Percentiles rank a stretch among this genome's conserved stretches.
Conservation (phyloP, 2,797 vertebrate species). For the Sitta carolinensis region DNA sequence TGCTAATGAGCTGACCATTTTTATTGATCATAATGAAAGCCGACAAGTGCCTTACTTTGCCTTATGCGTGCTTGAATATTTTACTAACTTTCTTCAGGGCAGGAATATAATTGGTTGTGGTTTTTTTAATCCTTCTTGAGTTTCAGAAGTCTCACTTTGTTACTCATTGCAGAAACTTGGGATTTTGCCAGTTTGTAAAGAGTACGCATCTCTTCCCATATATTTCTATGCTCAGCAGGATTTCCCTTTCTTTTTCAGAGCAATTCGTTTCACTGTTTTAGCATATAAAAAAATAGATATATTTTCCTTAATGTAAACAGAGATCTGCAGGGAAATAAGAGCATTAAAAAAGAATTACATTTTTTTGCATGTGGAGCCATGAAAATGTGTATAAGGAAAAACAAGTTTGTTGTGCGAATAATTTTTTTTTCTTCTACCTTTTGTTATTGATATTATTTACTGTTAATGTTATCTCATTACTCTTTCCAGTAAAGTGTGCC, state of each 20-base stretch:
- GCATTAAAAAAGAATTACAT: conserved; percentile 67
- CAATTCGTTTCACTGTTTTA: conserved; percentile 74
- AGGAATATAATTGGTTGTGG: conserved; percentile 67
- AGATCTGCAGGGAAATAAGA: conserved; percentile 72
- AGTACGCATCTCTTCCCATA: conserved; percentile 23
- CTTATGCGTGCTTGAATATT: conserved; percentile 72
- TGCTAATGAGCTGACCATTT: conserved; percentile 78
- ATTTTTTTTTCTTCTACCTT: neutral
- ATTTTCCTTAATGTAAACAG: conserved; percentile 74
- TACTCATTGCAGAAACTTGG: conserved; percentile 41
- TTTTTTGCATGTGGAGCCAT: conserved; percentile 37
- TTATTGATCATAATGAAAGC: conserved; percentile 77
- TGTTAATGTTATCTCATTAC: neutral
- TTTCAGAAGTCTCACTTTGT: conserved; percentile 44
- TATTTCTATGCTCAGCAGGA: conserved; percentile 72
- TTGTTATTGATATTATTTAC: neutral
- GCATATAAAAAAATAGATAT: conserved; percentile 23
- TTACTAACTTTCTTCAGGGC: conserved; percentile 72
- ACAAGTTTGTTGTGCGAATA: neutral
- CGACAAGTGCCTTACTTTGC: conserved; percentile 73
- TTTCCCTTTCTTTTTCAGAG: conserved; percentile 45
- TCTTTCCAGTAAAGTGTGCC: neutral
- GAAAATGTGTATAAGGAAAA: conserved; percentile 20
- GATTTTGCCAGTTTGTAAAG: conserved; percentile 58
- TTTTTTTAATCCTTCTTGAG: conserved; percentile 59